These are phyloP conservation scores for Pogona vitticeps DNA, from an alignment of 2,113 vertebrate species.

Conservation along the genomic window DNA sequence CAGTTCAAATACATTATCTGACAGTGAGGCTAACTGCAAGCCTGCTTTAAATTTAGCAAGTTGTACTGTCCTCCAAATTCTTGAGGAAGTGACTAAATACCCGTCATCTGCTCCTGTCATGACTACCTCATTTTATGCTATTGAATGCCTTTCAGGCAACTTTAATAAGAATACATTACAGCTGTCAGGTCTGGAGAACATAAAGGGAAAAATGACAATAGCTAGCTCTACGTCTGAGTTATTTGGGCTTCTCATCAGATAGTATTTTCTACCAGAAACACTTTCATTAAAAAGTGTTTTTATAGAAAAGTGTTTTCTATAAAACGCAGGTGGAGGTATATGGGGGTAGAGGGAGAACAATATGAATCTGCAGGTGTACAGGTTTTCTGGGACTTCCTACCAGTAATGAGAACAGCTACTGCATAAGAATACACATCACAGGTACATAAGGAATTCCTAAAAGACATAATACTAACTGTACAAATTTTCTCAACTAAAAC, in stretches of 20 bases:
- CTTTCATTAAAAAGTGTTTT: background rate
- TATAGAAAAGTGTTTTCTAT: background rate
- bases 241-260: background rate
- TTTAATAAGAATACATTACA: background rate
- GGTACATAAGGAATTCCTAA: background rate
- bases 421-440: background rate
- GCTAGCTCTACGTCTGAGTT: background rate
- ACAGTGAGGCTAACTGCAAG: background rate
- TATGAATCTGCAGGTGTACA: background rate
- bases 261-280: background rate
- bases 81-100: background rate
- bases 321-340: background rate
- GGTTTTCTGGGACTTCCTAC: background rate
- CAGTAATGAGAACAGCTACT: background rate
- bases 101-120: background rate
- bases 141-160: background rate
- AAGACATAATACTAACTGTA: background rate
- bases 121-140: background rate
- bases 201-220: background rate
- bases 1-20: background rate
- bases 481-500: background rate
- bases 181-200: background rate
- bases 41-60: background rate
- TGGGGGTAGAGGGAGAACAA: too few species aligned
- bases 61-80: background rate